Percentiles rank a stretch among this genome's conserved stretches.
These are phyloP conservation scores for Macrosoma leucophasiata DNA, from an alignment of 2,888 invertebrate genomes.

Conservation along the genomic window DNA sequence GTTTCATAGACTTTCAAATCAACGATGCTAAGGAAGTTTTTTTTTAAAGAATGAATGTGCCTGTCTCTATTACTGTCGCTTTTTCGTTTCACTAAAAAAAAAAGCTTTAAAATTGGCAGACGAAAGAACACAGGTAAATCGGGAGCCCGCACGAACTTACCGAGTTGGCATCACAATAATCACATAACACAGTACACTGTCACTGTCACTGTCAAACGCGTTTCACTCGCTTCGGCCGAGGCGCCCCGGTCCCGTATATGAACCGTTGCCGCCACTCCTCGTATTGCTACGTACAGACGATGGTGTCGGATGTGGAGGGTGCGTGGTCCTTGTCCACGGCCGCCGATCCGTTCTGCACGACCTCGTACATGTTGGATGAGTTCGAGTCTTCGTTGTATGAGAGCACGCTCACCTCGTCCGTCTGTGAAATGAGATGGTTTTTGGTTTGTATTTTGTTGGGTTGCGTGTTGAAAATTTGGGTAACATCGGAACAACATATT, in stretches of 20 bases:
- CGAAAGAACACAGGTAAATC: too few species aligned
- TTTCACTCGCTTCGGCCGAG: conserved; percentile 38
- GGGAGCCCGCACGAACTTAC: too few species aligned
- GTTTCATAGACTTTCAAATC: too few species aligned
- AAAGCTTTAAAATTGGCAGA: too few species aligned
- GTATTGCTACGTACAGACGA: conserved; percentile 68
- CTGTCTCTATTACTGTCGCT: too few species aligned
- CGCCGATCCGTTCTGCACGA: conserved; percentile 42
- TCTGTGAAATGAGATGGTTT: conserved; percentile 36
- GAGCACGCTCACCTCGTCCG: conserved; percentile 57
- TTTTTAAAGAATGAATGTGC: too few species aligned
- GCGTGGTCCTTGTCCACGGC: conserved; percentile 35
- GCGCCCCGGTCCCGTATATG: conserved; percentile 50
- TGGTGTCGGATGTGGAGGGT: conserved; percentile 46
- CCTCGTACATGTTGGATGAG: conserved; percentile 60
- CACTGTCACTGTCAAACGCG: conserved; percentile 29
- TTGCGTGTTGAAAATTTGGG: too few species aligned
- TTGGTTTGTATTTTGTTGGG: too few species aligned
- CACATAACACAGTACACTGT: conserved; percentile 18
- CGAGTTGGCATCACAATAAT: neutral
- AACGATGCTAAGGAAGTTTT: too few species aligned
- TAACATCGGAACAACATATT: too few species aligned
- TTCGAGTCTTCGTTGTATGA: conserved; percentile 69
- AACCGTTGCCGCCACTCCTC: conserved; percentile 60
- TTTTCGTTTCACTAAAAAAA: too few species aligned